Evolutionary conservation across 2,113 vertebrate genomes (phyloP).

Genomic region (Axis porcinus): DNA sequence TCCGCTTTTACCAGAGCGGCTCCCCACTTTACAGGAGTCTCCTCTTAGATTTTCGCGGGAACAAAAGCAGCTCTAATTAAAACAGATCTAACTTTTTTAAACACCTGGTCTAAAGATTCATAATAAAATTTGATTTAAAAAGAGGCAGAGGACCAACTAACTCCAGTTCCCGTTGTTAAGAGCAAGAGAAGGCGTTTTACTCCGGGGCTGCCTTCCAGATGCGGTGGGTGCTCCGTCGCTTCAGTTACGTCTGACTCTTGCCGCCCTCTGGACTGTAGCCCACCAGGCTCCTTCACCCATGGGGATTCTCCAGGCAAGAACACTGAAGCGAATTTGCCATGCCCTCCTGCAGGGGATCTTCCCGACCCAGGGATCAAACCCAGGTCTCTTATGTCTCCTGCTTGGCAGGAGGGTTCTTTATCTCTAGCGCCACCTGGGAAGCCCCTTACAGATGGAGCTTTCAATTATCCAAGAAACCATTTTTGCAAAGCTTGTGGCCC

Average conservation of each 20-base stretch:
- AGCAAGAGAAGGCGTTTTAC: background rate
- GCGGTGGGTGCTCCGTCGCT: accelerated
- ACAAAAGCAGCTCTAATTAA: background rate
- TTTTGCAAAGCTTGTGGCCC: background rate
- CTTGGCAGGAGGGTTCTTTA: background rate
- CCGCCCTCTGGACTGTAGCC: background rate
- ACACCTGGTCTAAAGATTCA: background rate
- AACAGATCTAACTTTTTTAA: background rate
- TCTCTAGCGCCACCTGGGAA: background rate
- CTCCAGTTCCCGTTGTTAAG: background rate
- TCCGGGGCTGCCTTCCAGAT: background rate
- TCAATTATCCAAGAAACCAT: background rate
- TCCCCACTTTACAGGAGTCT: background rate
- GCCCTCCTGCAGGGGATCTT: background rate
- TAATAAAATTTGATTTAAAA: background rate
- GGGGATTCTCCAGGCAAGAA: background rate
- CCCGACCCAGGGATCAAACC: background rate
- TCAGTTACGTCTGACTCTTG: background rate
- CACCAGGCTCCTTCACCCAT: background rate
- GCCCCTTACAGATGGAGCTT: background rate
- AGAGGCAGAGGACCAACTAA: background rate
- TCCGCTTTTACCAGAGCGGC: background rate
- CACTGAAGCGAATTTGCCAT: background rate
- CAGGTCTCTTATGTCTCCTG: background rate
- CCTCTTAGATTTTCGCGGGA: background rate